Evolutionary conservation across 2,888 invertebrate species (phyloP), one percentile per base, ranked within the genome.

Genomic region (Sinotaia quadrata): DNA sequence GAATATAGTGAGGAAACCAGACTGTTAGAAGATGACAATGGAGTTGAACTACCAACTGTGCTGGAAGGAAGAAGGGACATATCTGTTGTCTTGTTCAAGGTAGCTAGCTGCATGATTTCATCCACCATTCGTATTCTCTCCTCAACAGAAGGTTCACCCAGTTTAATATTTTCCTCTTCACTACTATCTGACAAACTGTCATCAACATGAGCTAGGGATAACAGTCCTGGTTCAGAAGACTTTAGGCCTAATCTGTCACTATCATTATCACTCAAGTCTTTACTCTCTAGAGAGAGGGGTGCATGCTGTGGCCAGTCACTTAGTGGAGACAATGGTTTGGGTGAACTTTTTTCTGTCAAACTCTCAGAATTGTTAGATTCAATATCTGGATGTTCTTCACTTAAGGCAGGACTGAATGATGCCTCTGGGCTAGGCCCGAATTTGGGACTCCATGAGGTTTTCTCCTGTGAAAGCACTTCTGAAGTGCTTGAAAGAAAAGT

Each of bases 41-140:
- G 29, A 8, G 34, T 36, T n/a, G 59, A 44, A 29, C 54, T 41
- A 34, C 57, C 58, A 7, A 34, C 5, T 15, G 31, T 24, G 34
- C 33, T 57, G 8, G 69, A 37, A 12, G 52, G 29, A 29, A 71
- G 68, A 12, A 71, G 52, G 4, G 67, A 41, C 8, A 69, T 8
- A 8, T 75, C 75, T 33, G 67, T 24, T 18, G 71, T 41, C 60
- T 69, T 72, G 59, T 62, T 67, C 52, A 68, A 57, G 18, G 61
- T 31, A 21, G 71, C 29, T 54, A 58, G 56, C 34, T 71, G 71
- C 56, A 75, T 57, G 36, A 72, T 70, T 58, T 74, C 73, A 89
- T 97, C 97, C 69, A 98, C 91, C 63, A 94, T 95, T 76, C 94
- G 92, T 81, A 98, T 95, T 75, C 97, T 91, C 87, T 97, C 97